Base-by-base conservation (phyloP, 2,797 vertebrate species). In the Poeciliopsis infans region DNA sequence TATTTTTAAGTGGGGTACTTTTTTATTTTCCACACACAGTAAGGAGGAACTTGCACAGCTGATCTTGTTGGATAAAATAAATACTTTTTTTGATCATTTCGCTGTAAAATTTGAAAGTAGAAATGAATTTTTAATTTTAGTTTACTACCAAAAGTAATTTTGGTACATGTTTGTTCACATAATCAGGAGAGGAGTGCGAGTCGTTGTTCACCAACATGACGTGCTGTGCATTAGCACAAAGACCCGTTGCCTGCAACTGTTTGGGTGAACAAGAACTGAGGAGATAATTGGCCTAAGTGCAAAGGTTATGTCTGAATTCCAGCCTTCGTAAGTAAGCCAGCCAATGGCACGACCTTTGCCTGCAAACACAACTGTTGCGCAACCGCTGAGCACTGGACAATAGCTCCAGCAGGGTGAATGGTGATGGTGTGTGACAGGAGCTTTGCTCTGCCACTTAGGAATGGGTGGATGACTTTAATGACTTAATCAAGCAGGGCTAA, bases 401-500 rank as follows among this genome's bases (percentile, higher is more conserved):
- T 87, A 39, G 87, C 80, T 81, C 74, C 18, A 10, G 80, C 76
- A 28, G 64, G 2, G 80, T 84, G 82, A 80, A 92, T 46, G 7
- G 75, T 89, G 89, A 92, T 89, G 75, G 16, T 25, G 78, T 89
- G 83, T 81, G 93, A 90, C 92, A 89, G 81, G 73, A 82, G 87
- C 82, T 90, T 91, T 91, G 83, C 86, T 80, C 73, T 73, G 85
- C 86, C 91, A 92, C 87, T 91, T 91, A 82, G 80, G 72, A 82
- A 79, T 74, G 82, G 75, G 75, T 41, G 78, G 85, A 88, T 39
- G 18, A 70, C 83, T 92, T 93, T 93, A 92, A 91, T 86, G 88
- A 92, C 75, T 85, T 88, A 90, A 92, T 91, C 88, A 89, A 86
- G 87, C 72, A 10, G 53, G 68, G 85, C 66, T 88, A 90, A 92